phyloP scores from a whole-genome alignment of 2,888 invertebrate genomes.

The Aphrophora alni region DNA sequence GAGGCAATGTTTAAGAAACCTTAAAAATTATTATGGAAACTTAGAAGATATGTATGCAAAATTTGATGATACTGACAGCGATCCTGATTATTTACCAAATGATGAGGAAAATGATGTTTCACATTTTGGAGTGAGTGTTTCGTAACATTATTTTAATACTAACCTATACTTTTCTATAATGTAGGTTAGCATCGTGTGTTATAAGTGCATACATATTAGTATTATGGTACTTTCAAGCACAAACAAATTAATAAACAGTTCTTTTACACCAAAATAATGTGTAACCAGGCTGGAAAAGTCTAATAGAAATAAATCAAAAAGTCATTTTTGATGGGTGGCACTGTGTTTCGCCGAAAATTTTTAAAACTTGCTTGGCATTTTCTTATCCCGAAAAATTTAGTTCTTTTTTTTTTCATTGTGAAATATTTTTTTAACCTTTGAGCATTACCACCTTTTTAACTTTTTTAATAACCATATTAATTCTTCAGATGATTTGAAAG shows the following conservation, averaged over 20 bases:
- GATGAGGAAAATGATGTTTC: too few species aligned
- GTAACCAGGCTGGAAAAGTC: not conserved
- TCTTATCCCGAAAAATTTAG: not conserved
- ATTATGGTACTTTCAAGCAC: not conserved
- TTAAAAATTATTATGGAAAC: not conserved
- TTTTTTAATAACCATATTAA: not conserved
- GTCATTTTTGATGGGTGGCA: conserved; percentile 3
- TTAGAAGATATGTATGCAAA: not conserved
- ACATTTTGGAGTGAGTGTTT: not conserved
- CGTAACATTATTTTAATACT: not conserved
- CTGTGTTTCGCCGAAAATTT: conserved; percentile 7
- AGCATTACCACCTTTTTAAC: not conserved
- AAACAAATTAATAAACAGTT: conserved; percentile 6
- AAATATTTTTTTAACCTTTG: not conserved
- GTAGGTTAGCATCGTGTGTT: conserved; percentile 1
- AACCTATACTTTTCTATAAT: not conserved
- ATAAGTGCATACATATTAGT: not conserved
- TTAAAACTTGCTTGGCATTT: conserved; percentile 4
- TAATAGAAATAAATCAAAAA: conserved; percentile 13
- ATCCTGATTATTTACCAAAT: not conserved
- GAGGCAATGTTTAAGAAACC: not conserved
- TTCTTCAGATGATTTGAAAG: not conserved
- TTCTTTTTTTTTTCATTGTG: not conserved
- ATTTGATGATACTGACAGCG: conserved; percentile 3
- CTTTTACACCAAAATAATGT: not conserved